phyloP scores from a whole-genome alignment of 2,888 invertebrate genomes.

The Nomada ferruginata region DNA sequence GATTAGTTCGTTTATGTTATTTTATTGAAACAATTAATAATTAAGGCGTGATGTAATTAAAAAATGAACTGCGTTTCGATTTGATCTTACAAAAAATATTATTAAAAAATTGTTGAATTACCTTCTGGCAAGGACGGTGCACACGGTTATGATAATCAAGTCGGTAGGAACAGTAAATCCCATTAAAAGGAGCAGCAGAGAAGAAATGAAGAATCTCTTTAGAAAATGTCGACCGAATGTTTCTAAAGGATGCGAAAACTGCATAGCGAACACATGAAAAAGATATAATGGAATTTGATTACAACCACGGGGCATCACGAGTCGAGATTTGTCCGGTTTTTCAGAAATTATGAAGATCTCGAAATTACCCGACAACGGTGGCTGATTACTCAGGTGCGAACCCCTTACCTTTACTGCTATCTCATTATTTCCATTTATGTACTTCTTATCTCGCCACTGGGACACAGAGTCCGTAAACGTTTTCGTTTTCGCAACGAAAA shows the following conservation, averaged over 20 bases:
- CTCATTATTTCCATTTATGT: conserved; percentile 52
- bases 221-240: neutral
- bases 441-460: conserved; percentile 7
- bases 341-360: neutral
- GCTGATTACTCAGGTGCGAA: neutral
- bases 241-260: neutral
- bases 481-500: conserved; percentile 15
- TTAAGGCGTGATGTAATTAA: too few species aligned
- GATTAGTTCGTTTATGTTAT: too few species aligned
- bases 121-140: neutral
- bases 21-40: too few species aligned
- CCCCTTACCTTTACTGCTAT: conserved; percentile 1
- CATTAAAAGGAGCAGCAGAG: neutral
- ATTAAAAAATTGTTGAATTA: too few species aligned
- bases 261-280: conserved; percentile 1
- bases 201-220: neutral
- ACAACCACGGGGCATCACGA: neutral
- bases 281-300: conserved; percentile 20
- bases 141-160: neutral
- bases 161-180: neutral
- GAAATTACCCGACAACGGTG: neutral
- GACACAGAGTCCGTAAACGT: neutral
- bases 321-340: neutral
- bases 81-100: neutral
- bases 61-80: neutral